Conservation (phyloP, 2,797 vertebrate species). For the Orestias chungarensis region DNA sequence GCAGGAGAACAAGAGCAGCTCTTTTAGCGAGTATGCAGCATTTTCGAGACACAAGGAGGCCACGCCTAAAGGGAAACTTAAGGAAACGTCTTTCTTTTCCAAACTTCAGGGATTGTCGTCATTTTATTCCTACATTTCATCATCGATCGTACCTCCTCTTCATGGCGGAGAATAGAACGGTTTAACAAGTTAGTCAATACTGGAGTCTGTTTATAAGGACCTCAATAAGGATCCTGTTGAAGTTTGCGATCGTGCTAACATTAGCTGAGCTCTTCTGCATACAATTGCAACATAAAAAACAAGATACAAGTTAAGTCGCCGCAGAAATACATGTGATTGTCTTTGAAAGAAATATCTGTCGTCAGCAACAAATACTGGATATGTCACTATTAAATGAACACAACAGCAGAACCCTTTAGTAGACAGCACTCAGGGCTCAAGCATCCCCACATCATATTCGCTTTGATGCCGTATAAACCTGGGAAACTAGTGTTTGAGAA, state of each 20-base stretch:
- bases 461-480: background rate
- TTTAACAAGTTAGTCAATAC: too few relatives aligned
- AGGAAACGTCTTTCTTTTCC: background rate
- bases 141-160: background rate
- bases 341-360: background rate
- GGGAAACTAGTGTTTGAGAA: background rate
- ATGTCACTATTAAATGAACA: background rate
- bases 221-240: background rate
- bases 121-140: background rate
- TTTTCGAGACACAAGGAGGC: slow-evolving; percentile 34
- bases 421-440: background rate
- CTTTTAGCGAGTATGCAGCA: slow-evolving; percentile 31
- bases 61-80: slow-evolving; percentile 6
- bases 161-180: too few relatives aligned
- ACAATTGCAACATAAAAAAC: background rate
- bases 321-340: background rate
- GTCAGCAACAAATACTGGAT: background rate
- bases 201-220: too few relatives aligned
- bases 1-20: slow-evolving; percentile 61
- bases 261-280: background rate
- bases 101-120: background rate
- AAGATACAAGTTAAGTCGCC: background rate
- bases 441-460: background rate
- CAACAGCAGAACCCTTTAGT: background rate
- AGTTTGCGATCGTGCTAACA: background rate